phyloP scores from a whole-genome alignment of 2,797 vertebrate genomes.

The Threskiornis aethiopicus region DNA sequence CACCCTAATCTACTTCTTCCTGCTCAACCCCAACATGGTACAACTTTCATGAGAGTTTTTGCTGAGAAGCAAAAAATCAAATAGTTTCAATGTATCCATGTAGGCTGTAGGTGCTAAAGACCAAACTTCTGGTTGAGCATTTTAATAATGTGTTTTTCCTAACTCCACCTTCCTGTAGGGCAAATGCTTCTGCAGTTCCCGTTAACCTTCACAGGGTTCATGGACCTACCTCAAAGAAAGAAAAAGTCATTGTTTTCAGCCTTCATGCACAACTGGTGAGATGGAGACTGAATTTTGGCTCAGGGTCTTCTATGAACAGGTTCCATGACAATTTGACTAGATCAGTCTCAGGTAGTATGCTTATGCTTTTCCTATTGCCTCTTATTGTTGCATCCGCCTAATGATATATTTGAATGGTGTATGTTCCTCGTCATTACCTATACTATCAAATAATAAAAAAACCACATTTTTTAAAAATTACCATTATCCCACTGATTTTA shows the following conservation, averaged over 20 bases:
- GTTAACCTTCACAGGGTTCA: neutral
- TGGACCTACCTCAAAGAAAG: neutral
- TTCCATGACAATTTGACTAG: neutral
- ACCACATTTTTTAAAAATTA: neutral
- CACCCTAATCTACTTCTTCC: neutral
- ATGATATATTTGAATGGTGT: neutral
- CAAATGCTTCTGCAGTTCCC: neutral
- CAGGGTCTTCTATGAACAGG: neutral
- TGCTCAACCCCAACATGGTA: neutral
- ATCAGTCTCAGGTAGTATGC: neutral
- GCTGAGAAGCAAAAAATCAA: neutral
- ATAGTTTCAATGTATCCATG: neutral
- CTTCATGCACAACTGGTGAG: neutral
- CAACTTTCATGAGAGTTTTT: neutral
- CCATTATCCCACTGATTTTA: neutral
- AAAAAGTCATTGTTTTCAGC: neutral
- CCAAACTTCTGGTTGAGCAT: neutral
- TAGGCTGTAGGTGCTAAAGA: neutral
- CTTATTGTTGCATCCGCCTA: neutral
- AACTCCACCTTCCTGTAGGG: neutral
- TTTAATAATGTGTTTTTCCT: neutral
- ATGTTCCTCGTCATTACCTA: neutral
- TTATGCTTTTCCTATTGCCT: neutral
- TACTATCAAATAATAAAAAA: neutral
- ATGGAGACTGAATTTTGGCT: neutral